Base-by-base conservation (phyloP, 2,797 vertebrate genomes). In the Microctenopoma stevenorrisi region DNA sequence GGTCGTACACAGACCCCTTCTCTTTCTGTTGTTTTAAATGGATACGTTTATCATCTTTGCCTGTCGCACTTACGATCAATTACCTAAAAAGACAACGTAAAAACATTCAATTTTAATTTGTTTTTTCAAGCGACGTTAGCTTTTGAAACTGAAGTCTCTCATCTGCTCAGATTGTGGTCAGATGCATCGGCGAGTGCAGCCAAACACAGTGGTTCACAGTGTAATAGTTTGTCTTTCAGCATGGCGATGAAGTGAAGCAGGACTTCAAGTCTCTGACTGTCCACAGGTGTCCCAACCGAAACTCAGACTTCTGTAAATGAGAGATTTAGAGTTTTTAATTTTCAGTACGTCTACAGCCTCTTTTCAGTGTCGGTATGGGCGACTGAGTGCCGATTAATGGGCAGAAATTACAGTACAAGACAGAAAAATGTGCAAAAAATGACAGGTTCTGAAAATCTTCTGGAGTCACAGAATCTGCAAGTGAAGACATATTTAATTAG, bases 401-500 rank as follows among this genome's bases (percentile, higher is more conserved):
- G n/a, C 7, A 5, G 4, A 47, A 47, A 9, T 18, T 1, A 9
- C 7, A 10, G 3, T 47, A 18, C 16, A 47, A 18, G 7, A 47
- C n/a, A 8, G 9, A 1, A 43, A 43, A 40, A 40, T 44, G n/a
- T 22, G n/a, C 44, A 47, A 3, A 10, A 47, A 18, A 6, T 9
- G 8, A 47, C 18, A 14, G 2, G 44, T 47, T 47, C 44, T n/a
- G 44, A 44, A 18, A 18, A 46, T 8, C 18, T 46, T 46, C 44
- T 46, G 44, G n/a, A 46, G 44, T 5, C 44, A 46, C 16, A 4
- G 14, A 15, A n/a, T 46, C n/a, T 47, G 16, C 16, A 47, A 60
- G 10, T 40, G 26, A 3, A 48, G 51, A 47, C 43, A 18, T 50
- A 18, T 72, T 51, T 59, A 77, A 75, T 85, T 15, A 3, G 33